Evolutionary conservation across 2,113 vertebrate species (phyloP).

Genomic region (Sus scrofa): DNA sequence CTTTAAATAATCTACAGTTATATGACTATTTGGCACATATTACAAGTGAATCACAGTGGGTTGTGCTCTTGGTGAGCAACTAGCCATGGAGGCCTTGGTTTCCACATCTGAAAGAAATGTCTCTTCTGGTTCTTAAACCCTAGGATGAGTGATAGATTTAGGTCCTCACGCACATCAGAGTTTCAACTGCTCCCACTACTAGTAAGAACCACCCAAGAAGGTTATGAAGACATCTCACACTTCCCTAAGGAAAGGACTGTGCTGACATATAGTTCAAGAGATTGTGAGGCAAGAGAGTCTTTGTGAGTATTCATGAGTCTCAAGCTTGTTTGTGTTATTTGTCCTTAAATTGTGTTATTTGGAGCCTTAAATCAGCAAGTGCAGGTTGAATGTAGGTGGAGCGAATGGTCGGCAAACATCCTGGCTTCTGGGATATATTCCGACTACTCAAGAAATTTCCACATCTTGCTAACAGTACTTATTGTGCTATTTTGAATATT

Average conservation of each 20-base stretch:
- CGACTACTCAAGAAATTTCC: slow-evolving; percentile 74
- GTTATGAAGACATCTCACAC: not conserved
- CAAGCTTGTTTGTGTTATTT: not conserved
- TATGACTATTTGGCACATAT: not conserved
- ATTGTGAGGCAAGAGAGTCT: not conserved
- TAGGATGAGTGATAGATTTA: not conserved
- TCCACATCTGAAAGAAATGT: not conserved
- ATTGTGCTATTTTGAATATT: slow-evolving; percentile 79
- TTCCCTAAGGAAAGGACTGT: slow-evolving; percentile 19
- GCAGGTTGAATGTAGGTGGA: slow-evolving; percentile 55
- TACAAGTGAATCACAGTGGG: not conserved
- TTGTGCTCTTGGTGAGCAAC: not conserved
- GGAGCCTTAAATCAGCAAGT: slow-evolving; percentile 26
- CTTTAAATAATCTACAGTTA: not conserved
- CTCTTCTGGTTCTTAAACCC: not conserved
- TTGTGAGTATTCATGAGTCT: not conserved
- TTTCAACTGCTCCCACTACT: not conserved
- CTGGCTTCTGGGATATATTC: slow-evolving; percentile 68
- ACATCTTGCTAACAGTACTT: slow-evolving; percentile 71
- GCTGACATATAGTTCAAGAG: not conserved
- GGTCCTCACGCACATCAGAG: not conserved
- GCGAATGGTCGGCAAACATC: slow-evolving; percentile 64
- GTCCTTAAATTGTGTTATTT: not conserved
- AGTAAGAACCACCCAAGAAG: slow-evolving; percentile 30
- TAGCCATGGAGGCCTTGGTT: not conserved